Evolutionary conservation across 2,113 vertebrate genomes (phyloP), one percentile per base, ranked within the genome.

Genomic region (Xiphorhynchus elegans): DNA sequence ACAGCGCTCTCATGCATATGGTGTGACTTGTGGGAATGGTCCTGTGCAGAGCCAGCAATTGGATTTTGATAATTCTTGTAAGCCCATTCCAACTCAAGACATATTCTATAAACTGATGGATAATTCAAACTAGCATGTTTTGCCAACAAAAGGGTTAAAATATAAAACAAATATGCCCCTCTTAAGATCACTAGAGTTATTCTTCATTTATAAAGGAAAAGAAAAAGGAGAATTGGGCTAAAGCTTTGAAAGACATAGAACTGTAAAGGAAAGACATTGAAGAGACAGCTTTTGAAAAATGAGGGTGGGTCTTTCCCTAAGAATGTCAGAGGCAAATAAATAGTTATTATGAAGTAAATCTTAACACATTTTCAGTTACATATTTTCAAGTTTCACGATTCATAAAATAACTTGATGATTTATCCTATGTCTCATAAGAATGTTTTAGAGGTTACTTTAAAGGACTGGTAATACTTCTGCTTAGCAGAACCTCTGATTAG

Each of bases 381-480:
- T 49, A 10, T 66, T 83, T 90, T 84, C 49, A 53, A 25, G 19
- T 85, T 89, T 80, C 33, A 25, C 67, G 21, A 75, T 72, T 92
- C 44, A 39, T 69, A 85, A 95, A 83, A 56, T 67, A 82, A 78
- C 14, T 64, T 37, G 17, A 47, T 58, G 42, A n/a, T 66, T 81
- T 95, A 60, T 40, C 4, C 8, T 89, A 2, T 44, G 21, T 52
- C 56, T 93, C 9, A 3, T 56, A 75, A 63, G 31, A 60, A 75
- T 56, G 21, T 50, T 87, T 87, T 42, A 66, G 72, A 89, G 31
- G 21, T 75, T 86, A 87, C 87, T 91, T 95, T 79, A 68, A 87
- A 92, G 60, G 13, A 8, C 40, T 84, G 53, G 11, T 44, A 72
- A 49, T 53, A 66, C 7, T 68, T 82, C 29, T 74, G n/a, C 68